phyloP scores from a whole-genome alignment of 2,888 invertebrate species.

The Eupithecia pulchellata region DNA sequence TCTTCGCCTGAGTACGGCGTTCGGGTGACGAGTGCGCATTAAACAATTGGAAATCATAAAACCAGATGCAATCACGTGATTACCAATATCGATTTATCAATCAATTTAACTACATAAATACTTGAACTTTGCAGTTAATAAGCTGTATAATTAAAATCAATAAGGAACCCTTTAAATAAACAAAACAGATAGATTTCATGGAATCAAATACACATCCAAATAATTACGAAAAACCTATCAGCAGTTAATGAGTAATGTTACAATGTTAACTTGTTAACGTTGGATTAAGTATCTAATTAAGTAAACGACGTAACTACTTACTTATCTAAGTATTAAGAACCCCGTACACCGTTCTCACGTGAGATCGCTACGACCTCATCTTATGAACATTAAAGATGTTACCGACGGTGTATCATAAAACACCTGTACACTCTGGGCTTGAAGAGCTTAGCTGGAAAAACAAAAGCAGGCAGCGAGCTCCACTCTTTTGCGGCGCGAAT shows the following conservation, averaged over 20 bases:
- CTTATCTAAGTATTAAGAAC: background rate
- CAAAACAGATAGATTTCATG: background rate
- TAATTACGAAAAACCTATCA: background rate
- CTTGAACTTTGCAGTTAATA: background rate
- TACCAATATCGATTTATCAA: background rate
- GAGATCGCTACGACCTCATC: no score
- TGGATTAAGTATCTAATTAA: background rate
- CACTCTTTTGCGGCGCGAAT: no score
- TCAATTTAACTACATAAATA: background rate
- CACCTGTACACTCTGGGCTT: no score
- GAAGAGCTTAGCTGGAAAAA: no score
- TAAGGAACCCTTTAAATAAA: background rate
- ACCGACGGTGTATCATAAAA: no score
- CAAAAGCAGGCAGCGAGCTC: no score
- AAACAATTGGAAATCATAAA: background rate
- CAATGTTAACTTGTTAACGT: background rate
- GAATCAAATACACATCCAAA: background rate
- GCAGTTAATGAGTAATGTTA: slow-evolving; percentile 1
- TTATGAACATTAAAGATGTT: no score
- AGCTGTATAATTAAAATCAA: background rate
- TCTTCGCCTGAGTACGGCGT: no score
- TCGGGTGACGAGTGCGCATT: no score
- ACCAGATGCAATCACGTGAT: background rate
- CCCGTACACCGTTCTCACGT: no score
- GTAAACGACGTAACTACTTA: background rate